Evolutionary conservation across 2,797 vertebrate genomes (phyloP).

Genomic region (Gymnocypris eckloni): DNA sequence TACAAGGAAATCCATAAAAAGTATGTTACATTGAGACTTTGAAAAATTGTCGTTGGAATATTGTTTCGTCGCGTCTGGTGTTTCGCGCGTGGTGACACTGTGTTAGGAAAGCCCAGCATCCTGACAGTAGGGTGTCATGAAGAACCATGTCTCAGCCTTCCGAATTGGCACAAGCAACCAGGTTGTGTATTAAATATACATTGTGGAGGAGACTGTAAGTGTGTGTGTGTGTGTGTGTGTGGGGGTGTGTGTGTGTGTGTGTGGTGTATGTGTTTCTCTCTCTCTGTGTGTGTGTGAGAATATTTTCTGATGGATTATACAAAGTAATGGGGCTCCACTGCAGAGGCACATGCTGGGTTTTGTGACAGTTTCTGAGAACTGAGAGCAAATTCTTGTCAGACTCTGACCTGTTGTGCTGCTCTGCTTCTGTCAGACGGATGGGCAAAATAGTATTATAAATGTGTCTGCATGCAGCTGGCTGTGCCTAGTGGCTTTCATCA

Average conservation of each 20-base stretch:
- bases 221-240: neutral
- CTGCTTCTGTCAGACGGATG: slow-evolving; percentile 40
- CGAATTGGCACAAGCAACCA: slow-evolving; percentile 44
- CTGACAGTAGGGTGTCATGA: slow-evolving; percentile 43
- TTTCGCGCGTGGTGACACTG: neutral
- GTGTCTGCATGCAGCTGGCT: slow-evolving; percentile 30
- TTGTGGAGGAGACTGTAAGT: slow-evolving; percentile 14
- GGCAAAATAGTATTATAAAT: slow-evolving; percentile 42
- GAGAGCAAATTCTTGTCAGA: slow-evolving; percentile 45
- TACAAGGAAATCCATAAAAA: too few species aligned
- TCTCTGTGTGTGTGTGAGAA: slow-evolving; percentile 19
- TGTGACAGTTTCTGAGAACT: slow-evolving; percentile 55
- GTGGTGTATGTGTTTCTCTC: neutral
- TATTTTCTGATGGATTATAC: slow-evolving; percentile 32
- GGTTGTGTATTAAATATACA: slow-evolving; percentile 50
- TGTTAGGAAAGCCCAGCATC: slow-evolving; percentile 47
- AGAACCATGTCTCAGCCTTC: slow-evolving; percentile 26
- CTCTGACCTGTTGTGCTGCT: slow-evolving; percentile 46
- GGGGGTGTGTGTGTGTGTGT: neutral
- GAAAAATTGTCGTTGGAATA: neutral
- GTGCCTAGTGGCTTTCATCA: slow-evolving; percentile 37
- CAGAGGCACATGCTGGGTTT: slow-evolving; percentile 43
- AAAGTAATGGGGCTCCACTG: slow-evolving; percentile 41
- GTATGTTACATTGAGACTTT: too few species aligned
- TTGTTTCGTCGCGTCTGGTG: neutral